Percentiles rank a stretch among this genome's conserved stretches.
phyloP scores from a whole-genome alignment of 2,888 invertebrate genomes.

The Linhomoeus sp. region DNA sequence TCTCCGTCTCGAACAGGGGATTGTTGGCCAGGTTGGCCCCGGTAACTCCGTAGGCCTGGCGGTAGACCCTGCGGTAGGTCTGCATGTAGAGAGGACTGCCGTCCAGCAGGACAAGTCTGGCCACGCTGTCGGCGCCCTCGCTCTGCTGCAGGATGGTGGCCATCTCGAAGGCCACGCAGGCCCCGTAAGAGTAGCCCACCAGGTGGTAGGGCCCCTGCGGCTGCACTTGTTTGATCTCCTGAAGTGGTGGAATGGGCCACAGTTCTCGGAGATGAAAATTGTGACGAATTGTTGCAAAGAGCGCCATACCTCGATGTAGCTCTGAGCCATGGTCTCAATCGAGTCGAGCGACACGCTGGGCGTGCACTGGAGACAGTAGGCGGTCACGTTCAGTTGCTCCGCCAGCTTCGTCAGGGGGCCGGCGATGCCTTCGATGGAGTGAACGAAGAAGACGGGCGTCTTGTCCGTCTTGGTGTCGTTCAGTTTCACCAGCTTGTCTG shows the following conservation, averaged over 20 bases:
- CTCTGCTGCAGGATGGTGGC: slow-evolving; percentile 52
- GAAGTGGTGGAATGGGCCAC: too few relatives aligned
- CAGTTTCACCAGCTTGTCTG: slow-evolving; percentile 45
- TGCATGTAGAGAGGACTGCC: slow-evolving; percentile 42
- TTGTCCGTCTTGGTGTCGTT: slow-evolving; percentile 15
- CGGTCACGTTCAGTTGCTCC: slow-evolving; percentile 48
- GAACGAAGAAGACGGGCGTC: slow-evolving; percentile 36
- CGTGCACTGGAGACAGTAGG: slow-evolving; percentile 75
- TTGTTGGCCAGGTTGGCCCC: slow-evolving; percentile 24
- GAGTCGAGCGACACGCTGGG: slow-evolving; percentile 50
- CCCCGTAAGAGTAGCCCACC: slow-evolving; percentile 87
- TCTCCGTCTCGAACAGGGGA: slow-evolving; percentile 33
- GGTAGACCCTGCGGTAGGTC: slow-evolving; percentile 29
- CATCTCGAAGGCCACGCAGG: slow-evolving; percentile 84
- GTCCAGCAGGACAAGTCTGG: slow-evolving; percentile 55
- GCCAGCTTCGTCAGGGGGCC: slow-evolving; percentile 49
- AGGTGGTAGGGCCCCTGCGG: slow-evolving; percentile 63
- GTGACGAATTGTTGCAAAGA: too few relatives aligned
- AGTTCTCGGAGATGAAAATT: too few relatives aligned
- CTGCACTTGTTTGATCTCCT: slow-evolving; percentile 53
- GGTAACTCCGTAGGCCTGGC: slow-evolving; percentile 26
- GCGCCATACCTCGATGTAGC: slow-evolving; percentile 24
- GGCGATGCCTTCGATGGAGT: slow-evolving; percentile 68
- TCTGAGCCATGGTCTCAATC: slow-evolving; percentile 46
- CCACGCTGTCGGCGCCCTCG: slow-evolving; percentile 21